Evolutionary conservation across 2,113 vertebrate species (phyloP).

Genomic region (Sterrhoptilus dennistouni): DNA sequence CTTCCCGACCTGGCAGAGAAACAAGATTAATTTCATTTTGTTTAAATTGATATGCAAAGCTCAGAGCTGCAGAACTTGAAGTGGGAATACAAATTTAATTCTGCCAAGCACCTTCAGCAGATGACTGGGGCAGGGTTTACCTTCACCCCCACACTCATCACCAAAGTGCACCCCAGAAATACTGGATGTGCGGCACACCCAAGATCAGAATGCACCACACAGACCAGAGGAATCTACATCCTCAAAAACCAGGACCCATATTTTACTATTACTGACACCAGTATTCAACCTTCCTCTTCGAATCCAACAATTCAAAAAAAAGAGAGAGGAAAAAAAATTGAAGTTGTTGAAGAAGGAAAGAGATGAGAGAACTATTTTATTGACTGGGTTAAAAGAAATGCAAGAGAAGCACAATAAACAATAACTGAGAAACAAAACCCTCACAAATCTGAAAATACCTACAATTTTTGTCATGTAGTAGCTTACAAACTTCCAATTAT

Average conservation of each 20-base stretch:
- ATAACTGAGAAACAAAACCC: not conserved
- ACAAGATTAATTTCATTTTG: not conserved
- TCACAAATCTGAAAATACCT: not conserved
- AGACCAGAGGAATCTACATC: not conserved
- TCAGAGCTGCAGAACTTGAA: not conserved
- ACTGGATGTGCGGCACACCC: not conserved
- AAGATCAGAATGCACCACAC: not conserved
- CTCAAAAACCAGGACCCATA: not conserved
- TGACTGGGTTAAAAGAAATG: not conserved
- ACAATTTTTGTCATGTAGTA: not conserved
- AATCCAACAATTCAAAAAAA: not conserved
- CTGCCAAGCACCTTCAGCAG: not conserved
- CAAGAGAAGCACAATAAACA: not conserved
- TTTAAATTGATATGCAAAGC: slow-evolving; percentile 6
- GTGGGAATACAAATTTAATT: not conserved
- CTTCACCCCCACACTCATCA: not conserved
- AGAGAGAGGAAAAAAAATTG: accelerated
- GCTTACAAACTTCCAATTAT: not conserved
- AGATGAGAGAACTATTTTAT: not conserved
- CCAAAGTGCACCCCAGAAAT: not conserved
- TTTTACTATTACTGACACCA: not conserved
- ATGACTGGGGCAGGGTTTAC: not conserved
- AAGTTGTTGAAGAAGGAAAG: not conserved
- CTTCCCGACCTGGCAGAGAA: not conserved
- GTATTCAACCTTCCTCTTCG: not conserved